Percentiles rank a stretch among this genome's conserved stretches.
Conservation (phyloP, 2,113 vertebrate species). For the Indicator indicator region DNA sequence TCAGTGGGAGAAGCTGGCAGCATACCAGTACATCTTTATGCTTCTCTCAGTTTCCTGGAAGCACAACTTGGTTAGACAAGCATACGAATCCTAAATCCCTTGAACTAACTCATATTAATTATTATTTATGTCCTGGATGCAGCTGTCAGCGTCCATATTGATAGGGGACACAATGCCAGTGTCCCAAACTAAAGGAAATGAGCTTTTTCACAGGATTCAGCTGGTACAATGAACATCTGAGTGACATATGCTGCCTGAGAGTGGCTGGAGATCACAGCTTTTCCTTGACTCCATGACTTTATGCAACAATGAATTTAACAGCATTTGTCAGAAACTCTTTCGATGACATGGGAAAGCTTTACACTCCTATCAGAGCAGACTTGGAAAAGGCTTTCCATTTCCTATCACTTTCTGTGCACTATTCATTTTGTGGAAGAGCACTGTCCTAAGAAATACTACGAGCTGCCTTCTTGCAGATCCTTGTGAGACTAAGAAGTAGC, state of each 20-base stretch:
- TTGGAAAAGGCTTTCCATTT: neutral
- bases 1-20: neutral
- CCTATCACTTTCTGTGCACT: neutral
- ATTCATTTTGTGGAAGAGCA: neutral
- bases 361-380: neutral
- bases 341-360: neutral
- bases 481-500: neutral
- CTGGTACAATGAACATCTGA: neutral
- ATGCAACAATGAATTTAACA: neutral
- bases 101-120: neutral
- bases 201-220: neutral
- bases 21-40: neutral
- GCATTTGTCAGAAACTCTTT: neutral
- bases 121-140: neutral
- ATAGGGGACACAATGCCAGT: neutral
- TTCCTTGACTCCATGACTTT: neutral
- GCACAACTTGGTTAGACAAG: neutral
- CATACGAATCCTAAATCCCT: neutral
- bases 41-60: neutral
- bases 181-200: neutral
- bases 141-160: neutral
- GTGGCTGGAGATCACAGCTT: neutral
- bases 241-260: neutral
- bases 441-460: neutral
- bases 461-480: neutral